Evolutionary conservation across 2,113 vertebrate genomes (phyloP).

Genomic region (Atherinomorus stipes): DNA sequence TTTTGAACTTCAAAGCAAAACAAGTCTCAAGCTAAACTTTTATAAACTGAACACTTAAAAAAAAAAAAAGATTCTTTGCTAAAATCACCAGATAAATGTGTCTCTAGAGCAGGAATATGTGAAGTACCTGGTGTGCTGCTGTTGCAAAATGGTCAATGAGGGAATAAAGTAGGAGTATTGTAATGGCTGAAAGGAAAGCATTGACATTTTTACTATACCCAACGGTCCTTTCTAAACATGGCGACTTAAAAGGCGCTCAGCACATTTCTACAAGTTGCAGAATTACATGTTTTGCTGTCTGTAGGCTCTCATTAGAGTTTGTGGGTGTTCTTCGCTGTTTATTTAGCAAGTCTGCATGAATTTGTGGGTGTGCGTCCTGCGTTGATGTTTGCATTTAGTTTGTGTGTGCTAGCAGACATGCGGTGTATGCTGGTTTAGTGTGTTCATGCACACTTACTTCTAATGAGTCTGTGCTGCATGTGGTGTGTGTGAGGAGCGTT

Average conservation of each 20-base stretch:
- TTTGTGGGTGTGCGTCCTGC: slow-evolving; percentile 22
- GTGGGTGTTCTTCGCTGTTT: slow-evolving; percentile 31
- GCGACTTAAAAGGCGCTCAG: slow-evolving; percentile 38
- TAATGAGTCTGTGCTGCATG: slow-evolving; percentile 4
- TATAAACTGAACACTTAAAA: no score
- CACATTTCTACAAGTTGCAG: slow-evolving; percentile 56
- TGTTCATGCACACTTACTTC: slow-evolving; percentile 6
- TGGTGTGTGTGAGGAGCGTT: slow-evolving; percentile 23
- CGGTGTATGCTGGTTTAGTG: slow-evolving; percentile 25
- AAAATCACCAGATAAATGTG: neutral
- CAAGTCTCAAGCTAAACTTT: no score
- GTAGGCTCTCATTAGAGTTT: slow-evolving; percentile 34
- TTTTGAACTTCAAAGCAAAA: no score
- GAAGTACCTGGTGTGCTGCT: no score
- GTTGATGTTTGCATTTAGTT: neutral
- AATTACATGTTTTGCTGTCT: slow-evolving; percentile 64
- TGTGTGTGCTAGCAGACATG: slow-evolving; percentile 7
- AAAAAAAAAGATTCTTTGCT: no score
- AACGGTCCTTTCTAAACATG: slow-evolving; percentile 32
- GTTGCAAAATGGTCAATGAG: slow-evolving; percentile 33
- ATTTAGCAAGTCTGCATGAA: slow-evolving; percentile 31
- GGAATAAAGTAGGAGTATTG: slow-evolving; percentile 20
- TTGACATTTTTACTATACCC: slow-evolving; percentile 50
- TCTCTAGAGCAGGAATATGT: slow-evolving; percentile 6
- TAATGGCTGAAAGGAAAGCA: slow-evolving; percentile 4